Evolutionary conservation across 2,113 vertebrate species (phyloP).

Genomic region (Seriola aureovittata): DNA sequence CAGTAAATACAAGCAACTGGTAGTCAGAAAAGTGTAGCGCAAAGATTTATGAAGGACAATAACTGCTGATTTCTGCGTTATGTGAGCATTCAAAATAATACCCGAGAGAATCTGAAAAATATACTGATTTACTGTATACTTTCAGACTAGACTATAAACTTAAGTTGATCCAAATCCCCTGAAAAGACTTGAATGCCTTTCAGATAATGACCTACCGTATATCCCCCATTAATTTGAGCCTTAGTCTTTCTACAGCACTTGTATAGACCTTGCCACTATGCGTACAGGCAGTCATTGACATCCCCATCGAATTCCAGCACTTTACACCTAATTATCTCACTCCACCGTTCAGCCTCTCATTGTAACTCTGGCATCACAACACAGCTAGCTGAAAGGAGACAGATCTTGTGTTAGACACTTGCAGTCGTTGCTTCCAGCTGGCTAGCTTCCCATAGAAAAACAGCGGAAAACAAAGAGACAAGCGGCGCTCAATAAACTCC

Average conservation of each 20-base stretch:
- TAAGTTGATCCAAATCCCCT: neutral
- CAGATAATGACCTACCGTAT: slow-evolving; percentile 7
- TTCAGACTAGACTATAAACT: neutral
- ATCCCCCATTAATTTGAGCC: slow-evolving; percentile 25
- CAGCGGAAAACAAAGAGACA: slow-evolving; percentile 59
- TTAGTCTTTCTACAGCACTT: slow-evolving; percentile 12
- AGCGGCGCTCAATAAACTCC: slow-evolving; percentile 61
- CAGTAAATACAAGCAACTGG: neutral
- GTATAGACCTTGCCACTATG: slow-evolving; percentile 7
- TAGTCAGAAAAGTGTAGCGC: too few species aligned
- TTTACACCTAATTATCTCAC: slow-evolving; percentile 67
- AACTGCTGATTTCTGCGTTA: neutral
- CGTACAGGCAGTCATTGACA: slow-evolving; percentile 22
- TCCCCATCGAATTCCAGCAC: slow-evolving; percentile 49
- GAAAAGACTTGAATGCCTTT: slow-evolving; percentile 27
- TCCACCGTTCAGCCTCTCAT: slow-evolving; percentile 58
- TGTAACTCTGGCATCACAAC: slow-evolving; percentile 55
- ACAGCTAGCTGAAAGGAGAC: slow-evolving; percentile 44
- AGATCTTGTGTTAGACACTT: slow-evolving; percentile 48
- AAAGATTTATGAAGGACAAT: neutral
- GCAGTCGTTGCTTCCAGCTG: slow-evolving; percentile 65
- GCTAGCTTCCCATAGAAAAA: slow-evolving; percentile 64
- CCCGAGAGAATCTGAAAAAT: neutral
- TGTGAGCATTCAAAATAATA: neutral
- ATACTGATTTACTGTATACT: neutral